Conservation (phyloP, 2,888 invertebrate genomes). For the Tethea ocularis region DNA sequence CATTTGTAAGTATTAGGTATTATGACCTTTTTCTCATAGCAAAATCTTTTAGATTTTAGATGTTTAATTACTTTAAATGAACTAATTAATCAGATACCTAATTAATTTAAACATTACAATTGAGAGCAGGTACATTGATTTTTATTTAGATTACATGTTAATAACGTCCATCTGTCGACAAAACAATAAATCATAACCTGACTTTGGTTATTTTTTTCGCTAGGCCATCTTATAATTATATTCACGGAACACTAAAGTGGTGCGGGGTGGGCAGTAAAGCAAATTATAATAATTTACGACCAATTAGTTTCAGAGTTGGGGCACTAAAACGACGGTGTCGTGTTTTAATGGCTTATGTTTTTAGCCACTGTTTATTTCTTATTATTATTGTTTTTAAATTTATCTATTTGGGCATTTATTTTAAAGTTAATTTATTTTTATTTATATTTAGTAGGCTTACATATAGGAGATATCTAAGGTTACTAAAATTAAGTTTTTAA, state of each 20-base stretch:
- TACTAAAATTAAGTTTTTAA: too few relatives aligned
- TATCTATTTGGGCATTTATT: conserved; percentile 38
- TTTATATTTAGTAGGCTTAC: too few relatives aligned
- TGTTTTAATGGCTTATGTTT: conserved; percentile 55
- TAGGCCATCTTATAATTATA: conserved; percentile 50
- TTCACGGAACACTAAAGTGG: conserved; percentile 45
- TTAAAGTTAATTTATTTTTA: conserved; percentile 8
- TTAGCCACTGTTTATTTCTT: conserved; percentile 57
- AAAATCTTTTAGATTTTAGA: too few relatives aligned
- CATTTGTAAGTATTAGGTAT: too few relatives aligned
- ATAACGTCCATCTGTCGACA: conserved; percentile 2
- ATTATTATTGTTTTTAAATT: conserved; percentile 42
- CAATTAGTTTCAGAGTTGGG: conserved; percentile 59
- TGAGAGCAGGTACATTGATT: not conserved
- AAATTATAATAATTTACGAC: conserved; percentile 72
- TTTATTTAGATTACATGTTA: not conserved
- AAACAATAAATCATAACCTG: conserved; percentile 33
- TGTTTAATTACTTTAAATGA: too few relatives aligned
- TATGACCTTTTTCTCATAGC: too few relatives aligned
- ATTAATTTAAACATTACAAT: too few relatives aligned
- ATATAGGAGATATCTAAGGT: too few relatives aligned
- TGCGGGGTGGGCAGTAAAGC: conserved; percentile 55
- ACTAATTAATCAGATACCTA: too few relatives aligned
- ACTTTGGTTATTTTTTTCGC: conserved; percentile 41
- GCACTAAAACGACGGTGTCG: conserved; percentile 51